Evolutionary conservation across 2,888 invertebrate genomes (phyloP).

Genomic region (Cantharis lateralis): DNA sequence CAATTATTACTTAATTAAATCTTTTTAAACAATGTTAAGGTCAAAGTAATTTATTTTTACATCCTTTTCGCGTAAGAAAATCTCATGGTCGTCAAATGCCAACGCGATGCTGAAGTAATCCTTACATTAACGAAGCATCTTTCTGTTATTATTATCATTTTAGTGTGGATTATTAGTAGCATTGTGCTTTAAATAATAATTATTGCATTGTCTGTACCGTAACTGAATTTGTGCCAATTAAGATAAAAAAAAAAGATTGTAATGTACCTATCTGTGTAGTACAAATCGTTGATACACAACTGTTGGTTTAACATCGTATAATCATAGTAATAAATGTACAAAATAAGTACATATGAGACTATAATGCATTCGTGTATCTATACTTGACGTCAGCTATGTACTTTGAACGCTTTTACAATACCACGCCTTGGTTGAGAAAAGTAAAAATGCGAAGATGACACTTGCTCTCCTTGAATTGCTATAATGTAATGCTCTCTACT

Average conservation of each 20-base stretch:
- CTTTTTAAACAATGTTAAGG: not conserved
- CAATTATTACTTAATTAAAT: not conserved
- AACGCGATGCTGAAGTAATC: not conserved
- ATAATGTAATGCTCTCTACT: conserved; percentile 6
- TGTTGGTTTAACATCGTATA: not conserved
- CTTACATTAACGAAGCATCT: not conserved
- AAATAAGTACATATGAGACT: not conserved
- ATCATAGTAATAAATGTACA: not conserved
- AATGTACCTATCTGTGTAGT: not conserved
- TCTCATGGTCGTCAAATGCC: not conserved
- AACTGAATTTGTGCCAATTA: not conserved
- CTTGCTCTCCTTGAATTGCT: conserved; percentile 19
- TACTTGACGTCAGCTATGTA: not conserved
- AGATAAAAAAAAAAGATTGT: not conserved
- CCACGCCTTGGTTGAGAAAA: conserved; percentile 20
- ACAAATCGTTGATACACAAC: not conserved
- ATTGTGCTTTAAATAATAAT: not conserved
- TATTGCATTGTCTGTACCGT: not conserved
- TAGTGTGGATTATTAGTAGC: not conserved
- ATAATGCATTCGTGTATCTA: not conserved
- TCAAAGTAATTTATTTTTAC: not conserved
- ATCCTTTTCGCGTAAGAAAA: not conserved
- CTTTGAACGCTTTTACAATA: conserved; percentile 2
- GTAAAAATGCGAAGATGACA: conserved; percentile 21
- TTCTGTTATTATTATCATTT: not conserved